Base-by-base conservation (phyloP, 23 tunicate genomes). In the Botrylloides violaceus region DNA sequence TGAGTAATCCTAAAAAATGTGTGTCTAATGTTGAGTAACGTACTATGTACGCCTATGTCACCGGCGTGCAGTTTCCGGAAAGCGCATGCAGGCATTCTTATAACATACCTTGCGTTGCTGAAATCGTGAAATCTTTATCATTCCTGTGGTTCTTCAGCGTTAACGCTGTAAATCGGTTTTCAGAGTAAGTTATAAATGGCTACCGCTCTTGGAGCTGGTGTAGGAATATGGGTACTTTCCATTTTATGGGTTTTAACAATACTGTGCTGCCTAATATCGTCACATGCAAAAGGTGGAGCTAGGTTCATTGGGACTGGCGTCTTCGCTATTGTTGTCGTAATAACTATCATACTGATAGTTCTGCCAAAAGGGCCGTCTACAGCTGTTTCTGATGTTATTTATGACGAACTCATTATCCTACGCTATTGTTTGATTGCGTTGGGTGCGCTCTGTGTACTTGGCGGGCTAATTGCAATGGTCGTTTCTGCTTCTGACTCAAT, bases 401-500 rank as follows among this genome's bases (percentile, higher is more conserved):
- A 60, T 34, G 85, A 80, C 39, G 47, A 72, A 20, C 37, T 72
- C 4, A n/a, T 80, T 25, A 71, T 71, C 4, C 72, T 80, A 4
- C 62, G 85, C 3, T 80, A 72, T 36, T 31, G 47, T 28, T 61
- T 71, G 3, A 61, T 80, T 27, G 85, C 49, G 24, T 61, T 62
- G 20, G 85, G 71, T 2, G 30, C 71, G 20, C n/a, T 62, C 24
- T 27, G 39, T 43, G 32, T 72, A 4, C 35, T 80, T 6, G 58
- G 43, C 20, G 85, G 47, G 2, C 48, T 80, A 29, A 63, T 61
- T 48, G 72, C 59, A 26, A 33, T 62, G 21, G 34, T 71, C 20
- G 29, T 30, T 31, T 76, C 71, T 80, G 25, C 59, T 23, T 70
- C 77, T 49, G 64, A 80, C 63, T 78, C 85, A 55, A 72, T 80